Evolutionary conservation across 2,113 vertebrate species (phyloP), one percentile per base, ranked within the genome.

Genomic region (Varanus salvator): DNA sequence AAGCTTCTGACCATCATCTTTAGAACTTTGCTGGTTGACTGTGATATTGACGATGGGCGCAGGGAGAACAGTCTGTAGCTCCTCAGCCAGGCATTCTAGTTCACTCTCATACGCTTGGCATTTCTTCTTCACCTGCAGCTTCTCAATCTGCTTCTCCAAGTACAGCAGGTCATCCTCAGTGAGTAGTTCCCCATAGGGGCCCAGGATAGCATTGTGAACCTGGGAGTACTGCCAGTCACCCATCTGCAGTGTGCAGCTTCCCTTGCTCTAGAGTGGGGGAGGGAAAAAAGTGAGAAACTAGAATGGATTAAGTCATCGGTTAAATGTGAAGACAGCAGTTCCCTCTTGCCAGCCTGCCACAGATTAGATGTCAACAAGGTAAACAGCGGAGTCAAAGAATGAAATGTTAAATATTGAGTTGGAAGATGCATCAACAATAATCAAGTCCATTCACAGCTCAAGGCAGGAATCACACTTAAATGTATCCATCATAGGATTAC

Each of bases 151-250:
- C 95, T 97, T 95, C 96, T 99, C 99, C 96, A 99, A 93, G 92
- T 98, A 97, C 87, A 97, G 93, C 81, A 99, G 97, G 96, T 99
- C 99, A 0, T 98, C 97, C 94, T 99, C 98, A 0, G 98, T 98
- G 92, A 99, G 96, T 94, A 99, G 97, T 95, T 99, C 99, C 89
- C 99, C 99, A 34, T 98, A 99, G 68, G 99, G 99, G 29, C 99
- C 99, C 95, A 99, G 97, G 95, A 99, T 97, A 92, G 98, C 99
- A 91, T 98, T 98, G 96, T 98, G 98, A 27, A 97, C 95, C 90
- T 97, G 97, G 0, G 98, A 99, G 95, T 98, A 99, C 86, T 97
- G 96, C 98, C 99, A 99, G 94, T 95, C 96, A 1, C 97, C 97
- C n/a, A 96, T 95, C 68, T 64, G 86, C 0, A 3, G 0, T 0